Percentiles rank a stretch among this genome's conserved stretches.
phyloP scores from a whole-genome alignment of 2,888 invertebrate species.

The Colostygia pectinataria region DNA sequence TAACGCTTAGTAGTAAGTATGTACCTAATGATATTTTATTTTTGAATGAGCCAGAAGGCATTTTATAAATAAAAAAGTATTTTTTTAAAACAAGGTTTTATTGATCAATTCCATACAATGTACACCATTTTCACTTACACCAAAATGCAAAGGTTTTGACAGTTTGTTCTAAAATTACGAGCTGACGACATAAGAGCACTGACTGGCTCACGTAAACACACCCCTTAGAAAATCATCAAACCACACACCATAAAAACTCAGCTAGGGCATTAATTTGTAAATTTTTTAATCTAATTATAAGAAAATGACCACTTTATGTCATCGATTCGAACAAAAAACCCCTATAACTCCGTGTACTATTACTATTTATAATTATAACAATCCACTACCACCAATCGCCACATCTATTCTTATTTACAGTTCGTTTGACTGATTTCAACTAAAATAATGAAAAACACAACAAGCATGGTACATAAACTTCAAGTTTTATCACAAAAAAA shows the following conservation, averaged over 20 bases:
- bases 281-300: too few relatives aligned
- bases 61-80: conserved; percentile 29
- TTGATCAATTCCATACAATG: conserved; percentile 64
- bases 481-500: conserved; percentile 31
- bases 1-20: too few relatives aligned
- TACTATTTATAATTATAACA: conserved; percentile 21
- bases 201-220: neutral
- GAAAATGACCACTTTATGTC: too few relatives aligned
- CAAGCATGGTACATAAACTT: conserved; percentile 40
- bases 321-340: neutral
- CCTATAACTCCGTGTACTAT: conserved; percentile 10
- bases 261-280: too few relatives aligned
- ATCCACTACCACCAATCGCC: conserved; percentile 24
- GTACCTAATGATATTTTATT: neutral
- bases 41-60: neutral
- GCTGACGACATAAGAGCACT: neutral
- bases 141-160: conserved; percentile 37
- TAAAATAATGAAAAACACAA: conserved; percentile 43
- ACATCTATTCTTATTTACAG: conserved; percentile 34
- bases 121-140: conserved; percentile 61
- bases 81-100: conserved; percentile 55
- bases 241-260: conserved; percentile 4
- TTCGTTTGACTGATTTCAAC: conserved; percentile 35
- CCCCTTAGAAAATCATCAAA: neutral
- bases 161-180: conserved; percentile 45